Evolutionary conservation across 35 echinoderm and acorn worm species (phyloP).

Genomic region (Diadema setosum): DNA sequence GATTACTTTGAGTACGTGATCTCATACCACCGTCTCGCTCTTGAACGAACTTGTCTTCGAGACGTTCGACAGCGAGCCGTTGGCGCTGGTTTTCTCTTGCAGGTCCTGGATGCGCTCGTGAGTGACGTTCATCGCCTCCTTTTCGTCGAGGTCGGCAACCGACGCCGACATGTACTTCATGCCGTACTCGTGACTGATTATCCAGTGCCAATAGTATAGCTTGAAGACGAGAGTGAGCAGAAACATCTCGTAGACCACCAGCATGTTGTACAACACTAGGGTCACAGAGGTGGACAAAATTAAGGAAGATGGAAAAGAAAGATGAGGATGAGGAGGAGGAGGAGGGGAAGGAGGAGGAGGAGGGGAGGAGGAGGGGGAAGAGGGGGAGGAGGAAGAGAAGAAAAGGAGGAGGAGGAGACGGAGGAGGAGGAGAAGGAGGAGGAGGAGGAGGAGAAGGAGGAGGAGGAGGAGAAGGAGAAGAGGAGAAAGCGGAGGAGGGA

Average conservation of each 20-base stretch:
- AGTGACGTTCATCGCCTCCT: not conserved
- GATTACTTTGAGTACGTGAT: too few relatives aligned
- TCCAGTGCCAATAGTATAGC: not conserved
- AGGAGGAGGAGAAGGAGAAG: not conserved
- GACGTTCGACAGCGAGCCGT: not conserved
- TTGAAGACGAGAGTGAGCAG: not conserved
- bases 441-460: not conserved
- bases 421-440: not conserved
- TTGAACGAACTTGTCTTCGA: not conserved
- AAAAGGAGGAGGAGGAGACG: not conserved
- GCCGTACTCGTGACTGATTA: constrained; percentile 1
- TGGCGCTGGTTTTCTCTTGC: not conserved
- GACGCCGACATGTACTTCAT: not conserved
- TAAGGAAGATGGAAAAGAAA: not conserved
- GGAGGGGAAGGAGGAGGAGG: not conserved
- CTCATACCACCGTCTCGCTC: constrained; percentile 1
- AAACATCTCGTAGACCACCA: constrained; percentile 32
- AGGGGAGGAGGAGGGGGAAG: not conserved
- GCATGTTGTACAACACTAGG: constrained; percentile 31
- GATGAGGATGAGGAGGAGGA: not conserved
- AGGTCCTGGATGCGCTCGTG: not conserved
- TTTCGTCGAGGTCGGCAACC: not conserved
- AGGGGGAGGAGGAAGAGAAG: not conserved
- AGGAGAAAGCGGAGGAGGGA: not conserved
- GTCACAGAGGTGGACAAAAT: not conserved